Percentiles rank a stretch among this genome's conserved stretches.
Evolutionary conservation across 2,113 vertebrate species (phyloP).

Genomic region (Boleophthalmus pectinirostris): DNA sequence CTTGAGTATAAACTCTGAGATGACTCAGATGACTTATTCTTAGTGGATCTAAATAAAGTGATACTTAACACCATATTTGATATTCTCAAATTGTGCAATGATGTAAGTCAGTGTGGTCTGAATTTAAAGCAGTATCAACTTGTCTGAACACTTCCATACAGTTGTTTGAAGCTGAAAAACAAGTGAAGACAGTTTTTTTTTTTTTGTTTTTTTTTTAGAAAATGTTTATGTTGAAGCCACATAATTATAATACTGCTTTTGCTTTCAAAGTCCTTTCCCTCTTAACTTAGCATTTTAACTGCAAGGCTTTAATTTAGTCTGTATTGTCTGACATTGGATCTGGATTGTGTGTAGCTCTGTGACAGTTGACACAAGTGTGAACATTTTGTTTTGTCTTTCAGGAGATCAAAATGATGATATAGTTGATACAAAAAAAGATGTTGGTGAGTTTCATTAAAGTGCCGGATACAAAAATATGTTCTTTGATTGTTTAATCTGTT

Average conservation of each 20-base stretch:
- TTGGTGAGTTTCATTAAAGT: slow-evolving; percentile 33
- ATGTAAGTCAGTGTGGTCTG: background rate
- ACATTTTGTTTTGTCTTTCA: slow-evolving; percentile 26
- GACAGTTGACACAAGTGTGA: background rate
- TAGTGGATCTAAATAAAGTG: background rate
- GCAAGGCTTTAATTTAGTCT: background rate
- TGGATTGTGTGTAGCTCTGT: background rate
- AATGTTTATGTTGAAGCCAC: background rate
- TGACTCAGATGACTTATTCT: background rate
- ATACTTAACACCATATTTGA: background rate
- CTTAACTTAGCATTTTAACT: background rate
- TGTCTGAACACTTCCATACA: background rate
- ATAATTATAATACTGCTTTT: background rate
- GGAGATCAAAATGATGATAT: accelerated
- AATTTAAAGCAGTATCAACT: background rate
- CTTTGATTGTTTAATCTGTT: slow-evolving; percentile 10
- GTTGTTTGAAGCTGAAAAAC: background rate
- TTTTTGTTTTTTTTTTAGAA: too few relatives aligned
- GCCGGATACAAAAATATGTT: background rate
- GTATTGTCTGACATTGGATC: background rate
- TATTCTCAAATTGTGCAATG: background rate
- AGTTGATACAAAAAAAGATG: background rate
- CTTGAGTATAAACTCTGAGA: background rate
- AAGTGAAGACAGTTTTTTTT: background rate
- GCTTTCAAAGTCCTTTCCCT: background rate